phyloP scores from a whole-genome alignment of 2,797 vertebrate genomes.

The Siniperca undulata region DNA sequence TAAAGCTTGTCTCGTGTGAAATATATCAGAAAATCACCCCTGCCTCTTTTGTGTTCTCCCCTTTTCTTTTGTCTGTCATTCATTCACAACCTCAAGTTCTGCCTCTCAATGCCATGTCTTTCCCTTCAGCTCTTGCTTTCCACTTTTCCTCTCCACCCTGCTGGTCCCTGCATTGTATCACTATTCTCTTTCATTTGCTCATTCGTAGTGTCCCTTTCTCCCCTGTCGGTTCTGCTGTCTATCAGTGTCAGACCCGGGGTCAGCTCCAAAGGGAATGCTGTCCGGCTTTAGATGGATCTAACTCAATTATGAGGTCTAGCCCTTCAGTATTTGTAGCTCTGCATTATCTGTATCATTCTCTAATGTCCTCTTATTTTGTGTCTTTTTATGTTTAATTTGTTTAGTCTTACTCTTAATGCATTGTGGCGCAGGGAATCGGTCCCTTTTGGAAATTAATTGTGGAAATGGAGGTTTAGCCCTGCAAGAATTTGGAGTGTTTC shows the following conservation, averaged over 20 bases:
- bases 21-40: slow-evolving; percentile 30
- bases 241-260: slow-evolving; percentile 58
- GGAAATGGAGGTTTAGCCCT: slow-evolving; percentile 36
- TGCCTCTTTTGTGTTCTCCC: slow-evolving; percentile 4
- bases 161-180: slow-evolving; percentile 30
- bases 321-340: slow-evolving; percentile 21
- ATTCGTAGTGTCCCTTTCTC: slow-evolving; percentile 53
- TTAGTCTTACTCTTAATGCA: slow-evolving; percentile 17
- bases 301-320: slow-evolving; percentile 54
- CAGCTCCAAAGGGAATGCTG: slow-evolving; percentile 49
- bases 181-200: slow-evolving; percentile 58
- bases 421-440: neutral
- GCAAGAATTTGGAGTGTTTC: slow-evolving; percentile 34
- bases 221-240: slow-evolving; percentile 41
- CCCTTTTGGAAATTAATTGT: slow-evolving; percentile 27
- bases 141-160: slow-evolving; percentile 43
- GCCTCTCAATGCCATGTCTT: slow-evolving; percentile 38
- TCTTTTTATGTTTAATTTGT: slow-evolving; percentile 23
- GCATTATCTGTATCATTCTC: slow-evolving; percentile 29
- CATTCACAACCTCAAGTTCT: slow-evolving; percentile 47
- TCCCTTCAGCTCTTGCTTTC: slow-evolving; percentile 43
- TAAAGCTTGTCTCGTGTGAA: slow-evolving; percentile 31
- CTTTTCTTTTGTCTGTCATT: slow-evolving; percentile 58
- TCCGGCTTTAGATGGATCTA: slow-evolving; percentile 51
- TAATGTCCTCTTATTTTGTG: slow-evolving; percentile 21